A percentile compares a stretch with the other conserved stretches of the same genome.
Evolutionary conservation across 2,113 vertebrate genomes (phyloP).

Genomic region (Bucco capensis): DNA sequence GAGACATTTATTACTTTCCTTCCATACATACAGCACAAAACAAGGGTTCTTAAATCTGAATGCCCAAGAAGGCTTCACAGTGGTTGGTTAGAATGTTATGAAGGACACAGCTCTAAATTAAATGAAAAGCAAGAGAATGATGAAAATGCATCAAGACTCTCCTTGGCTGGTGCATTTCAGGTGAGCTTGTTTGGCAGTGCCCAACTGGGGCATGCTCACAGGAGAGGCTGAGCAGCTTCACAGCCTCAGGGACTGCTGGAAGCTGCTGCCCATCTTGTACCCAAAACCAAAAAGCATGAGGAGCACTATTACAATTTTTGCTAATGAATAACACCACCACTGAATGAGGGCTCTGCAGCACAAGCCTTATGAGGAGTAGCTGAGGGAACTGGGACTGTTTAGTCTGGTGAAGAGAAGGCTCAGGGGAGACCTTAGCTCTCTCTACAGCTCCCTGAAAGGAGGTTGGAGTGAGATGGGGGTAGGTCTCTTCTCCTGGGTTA

Average conservation of each 20-base stretch:
- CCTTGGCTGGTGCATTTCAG: neutral
- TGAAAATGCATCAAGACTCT: neutral
- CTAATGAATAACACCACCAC: neutral
- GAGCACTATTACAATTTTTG: neutral
- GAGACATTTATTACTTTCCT: conserved; percentile 26
- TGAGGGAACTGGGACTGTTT: too few species aligned
- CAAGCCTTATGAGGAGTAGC: too few species aligned
- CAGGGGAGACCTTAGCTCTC: too few species aligned
- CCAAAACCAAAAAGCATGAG: neutral
- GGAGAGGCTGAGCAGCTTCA: neutral
- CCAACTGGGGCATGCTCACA: neutral
- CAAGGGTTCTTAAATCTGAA: neutral
- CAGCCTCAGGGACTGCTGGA: neutral
- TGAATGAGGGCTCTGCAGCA: too few species aligned
- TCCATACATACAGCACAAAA: neutral
- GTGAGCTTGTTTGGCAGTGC: neutral
- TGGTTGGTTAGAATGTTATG: neutral
- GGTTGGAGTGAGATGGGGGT: too few species aligned
- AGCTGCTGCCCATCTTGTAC: neutral
- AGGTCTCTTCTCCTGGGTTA: too few species aligned
- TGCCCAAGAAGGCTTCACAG: neutral
- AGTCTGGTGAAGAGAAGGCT: too few species aligned
- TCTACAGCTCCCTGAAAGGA: too few species aligned
- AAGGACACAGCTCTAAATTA: neutral
- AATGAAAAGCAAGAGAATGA: neutral